Conservation (phyloP, 2,113 vertebrate species). For the Planiliza haematocheilus region DNA sequence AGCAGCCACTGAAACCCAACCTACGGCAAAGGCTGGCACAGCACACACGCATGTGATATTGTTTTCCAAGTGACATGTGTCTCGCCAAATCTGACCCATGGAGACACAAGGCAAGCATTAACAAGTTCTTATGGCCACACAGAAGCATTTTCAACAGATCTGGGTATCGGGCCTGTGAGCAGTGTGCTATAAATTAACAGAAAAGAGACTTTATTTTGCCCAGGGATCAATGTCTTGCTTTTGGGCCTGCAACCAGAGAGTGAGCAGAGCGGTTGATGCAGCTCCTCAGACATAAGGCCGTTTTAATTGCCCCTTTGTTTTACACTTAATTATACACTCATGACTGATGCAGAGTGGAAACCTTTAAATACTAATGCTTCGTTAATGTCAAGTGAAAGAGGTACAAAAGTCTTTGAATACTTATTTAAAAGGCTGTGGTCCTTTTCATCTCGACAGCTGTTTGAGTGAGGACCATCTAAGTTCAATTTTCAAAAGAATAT, state of each 20-base stretch:
- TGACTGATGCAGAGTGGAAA: slow-evolving; percentile 84
- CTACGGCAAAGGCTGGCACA: slow-evolving; percentile 48
- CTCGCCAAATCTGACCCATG: slow-evolving; percentile 70
- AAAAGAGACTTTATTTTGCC: slow-evolving; percentile 86
- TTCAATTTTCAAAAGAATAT: slow-evolving; percentile 26
- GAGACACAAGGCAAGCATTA: slow-evolving; percentile 67
- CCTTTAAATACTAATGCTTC: slow-evolving; percentile 90
- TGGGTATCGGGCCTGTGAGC: slow-evolving; percentile 83
- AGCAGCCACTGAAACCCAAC: slow-evolving; percentile 78
- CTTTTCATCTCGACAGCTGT: slow-evolving; percentile 7
- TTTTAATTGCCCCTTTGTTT: slow-evolving; percentile 87
- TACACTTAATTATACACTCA: slow-evolving; percentile 87
- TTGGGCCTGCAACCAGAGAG: slow-evolving; percentile 86
- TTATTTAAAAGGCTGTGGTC: slow-evolving; percentile 12
- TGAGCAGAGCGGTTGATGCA: slow-evolving; percentile 72
- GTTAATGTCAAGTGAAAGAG: slow-evolving; percentile 86
- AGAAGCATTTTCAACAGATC: slow-evolving; percentile 82
- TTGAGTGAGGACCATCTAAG: background rate
- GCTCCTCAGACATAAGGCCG: slow-evolving; percentile 87
- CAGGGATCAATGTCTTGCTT: slow-evolving; percentile 89
- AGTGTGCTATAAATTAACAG: slow-evolving; percentile 86
- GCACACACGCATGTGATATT: slow-evolving; percentile 72
- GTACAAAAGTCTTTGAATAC: slow-evolving; percentile 71
- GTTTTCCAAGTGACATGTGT: slow-evolving; percentile 70
- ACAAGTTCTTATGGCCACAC: slow-evolving; percentile 81